Conservation (phyloP, 2,888 invertebrate species). For the Drosophila vallismaia region DNA sequence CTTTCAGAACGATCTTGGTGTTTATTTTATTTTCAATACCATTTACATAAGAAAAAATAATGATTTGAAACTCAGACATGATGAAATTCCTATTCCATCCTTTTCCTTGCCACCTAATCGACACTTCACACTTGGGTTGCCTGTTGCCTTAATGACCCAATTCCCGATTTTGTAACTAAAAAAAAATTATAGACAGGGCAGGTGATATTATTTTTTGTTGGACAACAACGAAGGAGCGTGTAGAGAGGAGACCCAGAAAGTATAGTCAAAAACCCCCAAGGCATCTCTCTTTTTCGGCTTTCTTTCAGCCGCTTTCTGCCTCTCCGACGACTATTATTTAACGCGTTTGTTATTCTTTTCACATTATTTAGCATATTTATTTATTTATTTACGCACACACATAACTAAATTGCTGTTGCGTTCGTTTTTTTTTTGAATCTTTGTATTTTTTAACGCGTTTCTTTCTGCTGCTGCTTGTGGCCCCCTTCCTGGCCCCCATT, state of each 20-base stretch:
- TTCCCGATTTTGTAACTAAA: constrained; percentile 49
- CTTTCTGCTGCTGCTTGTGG: constrained; percentile 31
- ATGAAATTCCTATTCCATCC: constrained; percentile 4
- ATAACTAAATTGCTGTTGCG: constrained; percentile 37
- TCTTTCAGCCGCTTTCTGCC: constrained; percentile 11
- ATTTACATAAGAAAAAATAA: too few species aligned
- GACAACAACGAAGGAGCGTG: constrained; percentile 16
- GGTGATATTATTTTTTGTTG: constrained; percentile 21
- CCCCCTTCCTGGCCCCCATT: constrained; percentile 3
- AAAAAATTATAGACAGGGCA: constrained; percentile 29
- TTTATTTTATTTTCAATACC: background rate
- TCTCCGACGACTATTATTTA: constrained; percentile 27
- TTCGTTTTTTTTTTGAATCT: constrained; percentile 38
- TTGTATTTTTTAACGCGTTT: constrained; percentile 17
- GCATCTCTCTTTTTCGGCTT: constrained; percentile 22
- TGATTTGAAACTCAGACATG: too few species aligned
- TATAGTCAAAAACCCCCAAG: constrained; percentile 7
- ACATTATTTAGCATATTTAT: constrained; percentile 77
- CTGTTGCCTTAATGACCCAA: constrained; percentile 69
- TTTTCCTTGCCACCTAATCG: constrained; percentile 18
- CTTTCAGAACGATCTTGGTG: constrained; percentile 2
- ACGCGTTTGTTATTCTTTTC: constrained; percentile 60
- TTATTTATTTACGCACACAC: constrained; percentile 51
- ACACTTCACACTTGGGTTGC: constrained; percentile 34
- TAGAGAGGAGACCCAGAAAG: constrained; percentile 17